Evolutionary conservation across 1,140 invertebrate species (phyloP).

Genomic region (Neodiprion pinetum): DNA sequence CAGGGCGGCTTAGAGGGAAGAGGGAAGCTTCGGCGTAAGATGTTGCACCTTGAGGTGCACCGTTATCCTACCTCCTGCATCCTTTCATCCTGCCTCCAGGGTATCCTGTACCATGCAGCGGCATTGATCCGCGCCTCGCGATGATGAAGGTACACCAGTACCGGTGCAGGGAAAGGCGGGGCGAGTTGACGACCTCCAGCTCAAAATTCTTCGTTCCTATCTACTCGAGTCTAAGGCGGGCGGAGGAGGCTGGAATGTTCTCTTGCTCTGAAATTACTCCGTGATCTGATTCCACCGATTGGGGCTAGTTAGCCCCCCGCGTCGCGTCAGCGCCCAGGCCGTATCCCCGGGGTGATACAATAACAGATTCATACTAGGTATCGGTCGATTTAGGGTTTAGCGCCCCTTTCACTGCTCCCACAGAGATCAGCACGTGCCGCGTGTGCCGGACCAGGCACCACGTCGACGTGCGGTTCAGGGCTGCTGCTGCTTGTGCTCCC

Average conservation of each 20-base stretch:
- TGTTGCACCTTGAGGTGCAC: slow-evolving; percentile 1
- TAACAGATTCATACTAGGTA: slow-evolving; percentile 4
- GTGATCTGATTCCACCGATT: neutral
- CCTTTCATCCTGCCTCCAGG: neutral
- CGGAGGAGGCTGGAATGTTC: neutral
- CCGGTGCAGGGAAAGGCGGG: too few species aligned
- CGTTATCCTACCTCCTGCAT: neutral
- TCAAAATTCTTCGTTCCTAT: too few species aligned
- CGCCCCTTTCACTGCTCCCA: slow-evolving; percentile 6
- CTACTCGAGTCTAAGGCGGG: too few species aligned
- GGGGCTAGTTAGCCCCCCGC: neutral
- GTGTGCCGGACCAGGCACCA: neutral
- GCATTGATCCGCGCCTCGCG: too few species aligned
- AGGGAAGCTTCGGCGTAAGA: neutral
- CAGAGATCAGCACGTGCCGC: slow-evolving; percentile 6
- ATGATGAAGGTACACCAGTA: too few species aligned
- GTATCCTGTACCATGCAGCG: too few species aligned
- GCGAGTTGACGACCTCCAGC: too few species aligned
- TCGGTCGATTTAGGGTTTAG: slow-evolving; percentile 7
- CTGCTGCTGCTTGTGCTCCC: too few species aligned
- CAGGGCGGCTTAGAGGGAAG: neutral
- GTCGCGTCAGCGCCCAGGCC: neutral
- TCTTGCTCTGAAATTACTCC: neutral
- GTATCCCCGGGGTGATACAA: neutral
- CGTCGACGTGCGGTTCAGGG: neutral